These are phyloP conservation scores for Pomatostomus ruficeps DNA, from an alignment of 2,113 vertebrate genomes.

Conservation along the genomic window DNA sequence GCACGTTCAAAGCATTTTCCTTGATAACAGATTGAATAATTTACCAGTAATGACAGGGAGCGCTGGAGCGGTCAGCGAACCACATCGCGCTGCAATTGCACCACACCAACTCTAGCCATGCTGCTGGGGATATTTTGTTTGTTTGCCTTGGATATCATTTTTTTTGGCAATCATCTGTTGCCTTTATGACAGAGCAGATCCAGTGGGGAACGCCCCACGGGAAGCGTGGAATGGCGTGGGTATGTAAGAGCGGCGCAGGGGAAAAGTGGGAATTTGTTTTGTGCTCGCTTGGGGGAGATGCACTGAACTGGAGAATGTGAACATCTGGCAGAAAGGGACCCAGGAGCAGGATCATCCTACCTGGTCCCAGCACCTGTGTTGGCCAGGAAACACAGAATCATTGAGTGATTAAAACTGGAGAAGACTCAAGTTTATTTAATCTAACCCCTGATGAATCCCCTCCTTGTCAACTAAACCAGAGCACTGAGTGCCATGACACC, in stretches of 20 bases:
- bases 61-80: not conserved
- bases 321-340: not conserved
- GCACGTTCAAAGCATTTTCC: conserved; percentile 5
- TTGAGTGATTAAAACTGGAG: not conserved
- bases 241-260: rapidly evolving
- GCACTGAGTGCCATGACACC: not conserved
- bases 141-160: not conserved
- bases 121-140: not conserved
- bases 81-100: not conserved
- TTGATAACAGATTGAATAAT: conserved; percentile 47
- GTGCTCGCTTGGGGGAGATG: not conserved
- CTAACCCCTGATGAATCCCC: not conserved
- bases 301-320: not conserved
- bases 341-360: not conserved
- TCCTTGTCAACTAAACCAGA: not conserved
- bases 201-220: not conserved
- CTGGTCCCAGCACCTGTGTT: not conserved
- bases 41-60: conserved; percentile 13
- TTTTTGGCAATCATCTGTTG: not conserved
- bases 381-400: not conserved
- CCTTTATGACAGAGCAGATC: not conserved
- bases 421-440: rapidly evolving
- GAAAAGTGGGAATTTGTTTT: not conserved
- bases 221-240: not conserved
- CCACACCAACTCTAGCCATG: not conserved